Base-by-base conservation (phyloP, 2,113 vertebrate species). In the Spea bombifrons region DNA sequence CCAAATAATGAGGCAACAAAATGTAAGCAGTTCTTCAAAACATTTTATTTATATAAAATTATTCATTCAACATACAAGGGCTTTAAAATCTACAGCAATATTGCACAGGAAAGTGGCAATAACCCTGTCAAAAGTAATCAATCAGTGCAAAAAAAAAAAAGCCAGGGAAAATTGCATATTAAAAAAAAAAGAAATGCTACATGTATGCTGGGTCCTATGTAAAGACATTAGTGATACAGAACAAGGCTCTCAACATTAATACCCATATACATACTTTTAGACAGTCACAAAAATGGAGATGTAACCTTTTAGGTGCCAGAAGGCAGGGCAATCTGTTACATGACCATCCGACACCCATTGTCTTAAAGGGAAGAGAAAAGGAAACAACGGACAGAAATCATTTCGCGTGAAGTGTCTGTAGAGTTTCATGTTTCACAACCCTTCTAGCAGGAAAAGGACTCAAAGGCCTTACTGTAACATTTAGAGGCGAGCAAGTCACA, bases 91-190 rank as follows among this genome's bases (percentile, higher is more conserved):
- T 94, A 96, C 92, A 96, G 90, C 91, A 91, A 88, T 93, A 93
- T 96, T 94, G 92, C 90, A 94, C 93, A 91, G 92, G 90, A 90
- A 88, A 92, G 88, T 93, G 92, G 93, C 94, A 95, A 91, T 88
- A 89, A 91, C 95, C 95, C 96, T 97, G 94, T 96, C 93, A 92
- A 92, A 88, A 93, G 91, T 30, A 30, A 30, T 30, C 91, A 87
- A 89, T 93, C 92, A 94, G 92, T 94, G 93, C 91, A 92, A 93
- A 94, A 88, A 88, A 86, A 92, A 92, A 90, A 80, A 85, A 92
- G 91, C 90, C 92, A 93, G 92, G 91, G 91, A 89, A 9, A 92
- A 91, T 72, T 89, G 91, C 91, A 83, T 69, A 85, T 90, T 87
- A 88, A 89, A 59, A 30, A 88, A 89, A 59, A 30, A 30, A 30